A percentile compares a stretch with the other conserved stretches of the same genome.
phyloP scores from a whole-genome alignment of 2,797 vertebrate genomes.

The Micrastur ruficollis region DNA sequence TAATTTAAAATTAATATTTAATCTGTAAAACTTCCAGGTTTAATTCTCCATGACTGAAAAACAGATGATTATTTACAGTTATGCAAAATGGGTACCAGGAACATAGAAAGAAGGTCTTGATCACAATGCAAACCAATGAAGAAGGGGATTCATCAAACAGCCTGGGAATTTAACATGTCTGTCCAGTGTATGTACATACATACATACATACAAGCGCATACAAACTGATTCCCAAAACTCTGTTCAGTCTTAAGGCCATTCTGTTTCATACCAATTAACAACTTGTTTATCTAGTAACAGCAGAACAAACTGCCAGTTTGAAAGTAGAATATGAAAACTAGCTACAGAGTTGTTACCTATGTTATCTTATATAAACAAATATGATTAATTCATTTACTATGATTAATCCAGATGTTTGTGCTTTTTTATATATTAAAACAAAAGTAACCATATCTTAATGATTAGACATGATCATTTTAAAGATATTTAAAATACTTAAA shows the following conservation, averaged over 20 bases:
- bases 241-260: background rate
- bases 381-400: background rate
- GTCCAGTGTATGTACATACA: background rate
- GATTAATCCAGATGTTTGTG: background rate
- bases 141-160: background rate
- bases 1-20: background rate
- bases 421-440: background rate
- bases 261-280: background rate
- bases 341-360: background rate
- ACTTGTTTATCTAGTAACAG: background rate
- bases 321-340: background rate
- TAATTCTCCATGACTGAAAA: background rate
- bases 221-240: background rate
- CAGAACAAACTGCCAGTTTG: background rate
- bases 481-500: background rate
- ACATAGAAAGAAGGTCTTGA: background rate
- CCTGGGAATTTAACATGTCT: background rate
- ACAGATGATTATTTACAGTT: background rate
- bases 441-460: background rate
- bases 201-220: background rate
- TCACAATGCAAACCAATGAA: background rate
- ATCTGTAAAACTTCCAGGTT: background rate
- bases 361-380: background rate
- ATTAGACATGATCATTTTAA: background rate
- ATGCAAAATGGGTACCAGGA: background rate